Conservation (phyloP, 2,888 invertebrate genomes). For the Meiosimyza platycephala region DNA sequence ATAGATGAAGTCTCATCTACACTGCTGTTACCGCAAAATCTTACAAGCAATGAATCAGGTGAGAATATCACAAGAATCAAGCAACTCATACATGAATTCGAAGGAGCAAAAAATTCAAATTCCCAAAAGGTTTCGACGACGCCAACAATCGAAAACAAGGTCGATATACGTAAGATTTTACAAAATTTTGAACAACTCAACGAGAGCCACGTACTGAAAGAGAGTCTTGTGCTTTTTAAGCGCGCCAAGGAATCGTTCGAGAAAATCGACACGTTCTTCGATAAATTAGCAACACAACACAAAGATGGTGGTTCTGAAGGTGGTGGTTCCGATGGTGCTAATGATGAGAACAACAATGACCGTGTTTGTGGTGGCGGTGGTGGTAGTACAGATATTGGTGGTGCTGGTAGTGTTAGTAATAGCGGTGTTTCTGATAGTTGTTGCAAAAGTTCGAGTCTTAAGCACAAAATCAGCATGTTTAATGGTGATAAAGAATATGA, state of each 20-base stretch:
- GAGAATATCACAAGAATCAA: constrained; percentile 48
- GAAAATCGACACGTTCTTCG: constrained; percentile 46
- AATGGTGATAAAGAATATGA: constrained; percentile 45
- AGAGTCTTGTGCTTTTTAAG: constrained; percentile 52
- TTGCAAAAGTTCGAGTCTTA: constrained; percentile 34
- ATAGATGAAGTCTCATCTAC: constrained; percentile 52
- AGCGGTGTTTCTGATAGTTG: not conserved
- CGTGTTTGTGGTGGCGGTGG: constrained; percentile 3
- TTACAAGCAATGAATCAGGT: not conserved
- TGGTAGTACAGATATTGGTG: not conserved
- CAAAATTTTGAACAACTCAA: constrained; percentile 51
- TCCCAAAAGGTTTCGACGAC: constrained; percentile 8
- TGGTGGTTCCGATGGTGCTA: not conserved
- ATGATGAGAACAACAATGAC: not conserved
- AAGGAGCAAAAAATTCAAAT: constrained; percentile 41
- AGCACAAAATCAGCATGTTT: constrained; percentile 52
- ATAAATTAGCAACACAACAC: constrained; percentile 6
- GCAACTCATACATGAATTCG: constrained; percentile 54
- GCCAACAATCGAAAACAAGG: constrained; percentile 37
- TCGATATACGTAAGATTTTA: constrained; percentile 48
- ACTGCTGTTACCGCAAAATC: constrained; percentile 34
- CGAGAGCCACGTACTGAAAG: constrained; percentile 51
- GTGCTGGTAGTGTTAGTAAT: not conserved
- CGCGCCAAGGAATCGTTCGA: constrained; percentile 54
- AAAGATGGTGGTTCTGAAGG: not conserved